Base-by-base conservation (phyloP, 2,797 vertebrate species). In the Enteromius radiatus region DNA sequence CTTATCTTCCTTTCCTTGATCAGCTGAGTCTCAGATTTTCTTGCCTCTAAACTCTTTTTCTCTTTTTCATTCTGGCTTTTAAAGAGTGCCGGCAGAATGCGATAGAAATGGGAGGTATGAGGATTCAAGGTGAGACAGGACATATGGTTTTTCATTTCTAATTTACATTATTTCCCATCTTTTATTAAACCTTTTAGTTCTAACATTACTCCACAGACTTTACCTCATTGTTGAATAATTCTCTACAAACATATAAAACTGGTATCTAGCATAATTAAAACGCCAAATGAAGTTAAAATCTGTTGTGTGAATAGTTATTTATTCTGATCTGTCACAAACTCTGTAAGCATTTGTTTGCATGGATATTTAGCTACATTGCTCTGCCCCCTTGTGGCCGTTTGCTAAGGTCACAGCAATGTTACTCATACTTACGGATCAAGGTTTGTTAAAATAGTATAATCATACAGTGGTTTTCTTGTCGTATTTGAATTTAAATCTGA, bases 91-190 rank as follows among this genome's bases (percentile, higher is more conserved):
- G 71, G 92, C 95, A 93, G 96, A 96, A 91, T 95, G 95, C 94
- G 96, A 97, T 92, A 95, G 96, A 94, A 96, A 96, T 93, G 95
- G 95, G 93, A 95, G 96, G 95, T 96, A 94, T 95, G 96, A 97
- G 94, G 95, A 95, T 91, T 97, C 96, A 92, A 97, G 96, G 96
- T 97, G 96, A 97, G 96, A 80, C 31, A 15, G 68, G 79, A 78
- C 38, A 17, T 65, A 36, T 9, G 38, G 7, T 69, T 67, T 54
- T 59, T 36, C 47, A 59, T 45, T 23, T 71, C 36, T 47, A 4
- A 41, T 23, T 31, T 33, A n/a, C 41, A 43, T 75, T 10, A 21
- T 31, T 77, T 41, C 33, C 38, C 14, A 76, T 41, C 49, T 21
- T 49, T 21, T 83, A 15, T 65, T 8, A 23, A 23, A 15, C 15